Base-by-base conservation (phyloP, 2,888 invertebrate genomes). In the Fragum whitleyi region DNA sequence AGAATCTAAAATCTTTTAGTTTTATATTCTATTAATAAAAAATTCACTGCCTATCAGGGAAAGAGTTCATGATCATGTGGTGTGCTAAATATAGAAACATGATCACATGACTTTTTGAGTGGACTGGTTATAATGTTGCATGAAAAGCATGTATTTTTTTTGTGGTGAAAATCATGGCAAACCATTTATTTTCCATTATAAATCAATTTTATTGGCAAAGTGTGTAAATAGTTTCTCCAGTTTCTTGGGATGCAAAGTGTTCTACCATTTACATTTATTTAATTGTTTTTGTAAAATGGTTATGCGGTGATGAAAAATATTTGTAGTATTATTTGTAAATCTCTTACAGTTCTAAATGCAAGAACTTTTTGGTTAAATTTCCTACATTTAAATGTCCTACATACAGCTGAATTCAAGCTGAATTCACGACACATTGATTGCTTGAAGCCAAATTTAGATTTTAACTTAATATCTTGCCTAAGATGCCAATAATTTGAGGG, bases 161-260 rank as follows among this genome's bases (percentile, higher is more conserved):
- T 23, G 39, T 65, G 65, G 65, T 65, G 42, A 19, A n/a, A 42
- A 36, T 65, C 65, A 65, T 65, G 65, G 65, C 65, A 65, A 36
- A 42, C 26, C 42, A 65, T 42, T n/a, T n/a, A n/a, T n/a, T n/a
- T 65, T 62, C 36, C 62, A 9, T 62, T 36, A n/a, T 62, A 7
- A 36, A n/a, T 36, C 36, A 62, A 14, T 32, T 62, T 32, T n/a
- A 65, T n/a, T 42, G 21, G n/a, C 65, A 39, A 26, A 9, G 42
- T 65, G 65, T 65, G 21, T 23, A 65, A n/a, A 65, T 42, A 65
- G 23, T 14, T 47, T 42, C 26, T 36, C 16, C 32, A 62, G 28
- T n/a, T 62, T 28, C 32, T 62, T 32, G 11, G 62, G 36, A 32
- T 32, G n/a, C 29, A 62, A 62, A 62, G 62, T 62, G 62, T 62